Conservation (phyloP, 2,797 vertebrate species). For the Molothrus aeneus region DNA sequence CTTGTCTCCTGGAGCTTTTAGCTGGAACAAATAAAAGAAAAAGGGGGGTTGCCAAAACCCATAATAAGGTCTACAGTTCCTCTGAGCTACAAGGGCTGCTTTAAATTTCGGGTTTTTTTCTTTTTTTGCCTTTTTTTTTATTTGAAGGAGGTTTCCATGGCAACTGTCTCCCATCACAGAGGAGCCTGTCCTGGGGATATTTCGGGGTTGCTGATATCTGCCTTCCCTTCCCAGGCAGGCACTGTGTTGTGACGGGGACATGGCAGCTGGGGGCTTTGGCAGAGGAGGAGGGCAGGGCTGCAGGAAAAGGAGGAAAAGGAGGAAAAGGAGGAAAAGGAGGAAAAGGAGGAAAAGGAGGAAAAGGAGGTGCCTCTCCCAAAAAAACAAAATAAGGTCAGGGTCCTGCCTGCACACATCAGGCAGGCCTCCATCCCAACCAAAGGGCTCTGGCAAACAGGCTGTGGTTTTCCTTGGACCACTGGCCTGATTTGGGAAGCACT, state of each 20-base stretch:
- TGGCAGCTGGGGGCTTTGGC: neutral
- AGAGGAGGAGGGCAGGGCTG: neutral
- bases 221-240: constrained; percentile 50
- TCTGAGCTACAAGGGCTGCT: constrained; percentile 48
- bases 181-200: constrained; percentile 55
- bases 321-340: neutral
- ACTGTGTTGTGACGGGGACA: constrained; percentile 1
- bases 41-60: constrained; percentile 13
- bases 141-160: constrained; percentile 63
- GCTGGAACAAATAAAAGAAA: constrained; percentile 37
- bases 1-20: constrained; percentile 36
- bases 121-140: neutral
- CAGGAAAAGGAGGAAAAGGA: neutral
- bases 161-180: constrained; percentile 56
- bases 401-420: neutral
- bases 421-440: neutral
- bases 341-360: neutral
- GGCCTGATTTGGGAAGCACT: neutral
- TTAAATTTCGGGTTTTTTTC: neutral
- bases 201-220: constrained; percentile 40
- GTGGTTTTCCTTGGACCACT: neutral
- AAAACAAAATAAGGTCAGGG: neutral
- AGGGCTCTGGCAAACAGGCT: neutral
- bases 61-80: constrained; percentile 40
- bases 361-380: neutral